phyloP scores from a whole-genome alignment of 2,797 vertebrate species.

The Dicrostonyx torquatus region DNA sequence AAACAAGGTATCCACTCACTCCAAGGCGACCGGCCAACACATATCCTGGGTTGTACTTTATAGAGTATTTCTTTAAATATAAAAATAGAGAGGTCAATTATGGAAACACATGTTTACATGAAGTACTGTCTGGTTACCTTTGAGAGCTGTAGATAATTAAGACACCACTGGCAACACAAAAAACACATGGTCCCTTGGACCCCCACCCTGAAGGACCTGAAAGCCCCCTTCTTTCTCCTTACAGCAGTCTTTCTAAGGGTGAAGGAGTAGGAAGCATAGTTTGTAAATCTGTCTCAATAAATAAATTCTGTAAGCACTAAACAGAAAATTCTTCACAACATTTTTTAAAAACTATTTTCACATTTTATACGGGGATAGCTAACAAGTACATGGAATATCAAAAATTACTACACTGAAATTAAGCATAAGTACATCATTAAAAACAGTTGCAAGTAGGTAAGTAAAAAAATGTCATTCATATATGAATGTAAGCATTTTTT shows the following conservation, averaged over 20 bases:
- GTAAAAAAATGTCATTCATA: constrained; percentile 5
- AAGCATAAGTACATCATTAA: constrained; percentile 12
- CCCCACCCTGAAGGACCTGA: constrained; percentile 36
- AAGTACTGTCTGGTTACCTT: constrained; percentile 68
- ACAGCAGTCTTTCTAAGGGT: constrained; percentile 52
- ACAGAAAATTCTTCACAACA: constrained; percentile 18
- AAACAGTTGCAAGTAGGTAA: constrained; percentile 45
- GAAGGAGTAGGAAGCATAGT: constrained; percentile 50
- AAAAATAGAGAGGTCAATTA: constrained; percentile 81
- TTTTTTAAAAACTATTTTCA: constrained; percentile 30
- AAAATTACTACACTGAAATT: constrained; percentile 34
- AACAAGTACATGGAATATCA: not conserved
- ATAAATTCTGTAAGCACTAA: constrained; percentile 48
- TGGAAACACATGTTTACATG: constrained; percentile 61
- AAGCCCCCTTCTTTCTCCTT: constrained; percentile 50
- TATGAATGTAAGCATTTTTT: not conserved
- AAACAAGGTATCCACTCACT: constrained; percentile 97
- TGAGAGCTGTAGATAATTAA: constrained; percentile 69
- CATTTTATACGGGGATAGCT: not conserved
- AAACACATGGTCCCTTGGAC: constrained; percentile 25
- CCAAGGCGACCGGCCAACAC: constrained; percentile 96
- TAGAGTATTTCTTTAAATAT: constrained; percentile 94
- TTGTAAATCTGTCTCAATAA: constrained; percentile 58
- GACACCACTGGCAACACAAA: constrained; percentile 56
- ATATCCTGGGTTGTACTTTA: constrained; percentile 98